Conservation (phyloP, 2,888 invertebrate species). For the Heteropelma amictum region DNA sequence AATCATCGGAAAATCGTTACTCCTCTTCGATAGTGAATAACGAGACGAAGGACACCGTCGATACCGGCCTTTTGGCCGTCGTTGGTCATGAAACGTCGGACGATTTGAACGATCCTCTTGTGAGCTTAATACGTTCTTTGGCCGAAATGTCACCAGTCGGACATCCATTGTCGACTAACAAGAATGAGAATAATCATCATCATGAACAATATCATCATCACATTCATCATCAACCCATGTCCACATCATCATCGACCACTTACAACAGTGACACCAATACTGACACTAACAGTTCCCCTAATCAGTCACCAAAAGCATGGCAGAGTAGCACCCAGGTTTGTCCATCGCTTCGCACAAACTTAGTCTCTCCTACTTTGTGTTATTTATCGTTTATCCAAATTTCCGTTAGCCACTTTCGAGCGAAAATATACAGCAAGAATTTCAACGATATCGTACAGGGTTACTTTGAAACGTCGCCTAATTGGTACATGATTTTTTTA, state of each 20-base stretch:
- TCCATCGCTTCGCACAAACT: slow-evolving; percentile 59
- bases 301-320: slow-evolving; percentile 77
- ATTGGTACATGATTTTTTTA: too few species aligned
- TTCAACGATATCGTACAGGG: too few species aligned
- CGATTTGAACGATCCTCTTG: slow-evolving; percentile 68
- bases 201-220: slow-evolving; percentile 55
- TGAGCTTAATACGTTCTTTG: slow-evolving; percentile 74
- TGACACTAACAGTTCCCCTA: slow-evolving; percentile 73
- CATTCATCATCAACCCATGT: slow-evolving; percentile 35
- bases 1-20: slow-evolving; percentile 56
- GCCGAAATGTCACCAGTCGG: slow-evolving; percentile 72
- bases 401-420: too few species aligned
- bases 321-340: slow-evolving; percentile 76
- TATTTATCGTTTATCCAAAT: background rate
- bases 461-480: too few species aligned
- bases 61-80: slow-evolving; percentile 67
- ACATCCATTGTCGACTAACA: slow-evolving; percentile 63
- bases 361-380: background rate
- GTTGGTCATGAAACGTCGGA: slow-evolving; percentile 62
- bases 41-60: slow-evolving; percentile 62
- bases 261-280: slow-evolving; percentile 61
- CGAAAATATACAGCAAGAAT: too few species aligned
- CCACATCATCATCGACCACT: slow-evolving; percentile 45
- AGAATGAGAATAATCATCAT: slow-evolving; percentile 52
- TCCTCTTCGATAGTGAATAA: slow-evolving; percentile 36